Percentiles rank a stretch among this genome's conserved stretches.
These are phyloP conservation scores for Bubo bubo DNA, from an alignment of 2,113 vertebrate genomes.

Conservation along the genomic window DNA sequence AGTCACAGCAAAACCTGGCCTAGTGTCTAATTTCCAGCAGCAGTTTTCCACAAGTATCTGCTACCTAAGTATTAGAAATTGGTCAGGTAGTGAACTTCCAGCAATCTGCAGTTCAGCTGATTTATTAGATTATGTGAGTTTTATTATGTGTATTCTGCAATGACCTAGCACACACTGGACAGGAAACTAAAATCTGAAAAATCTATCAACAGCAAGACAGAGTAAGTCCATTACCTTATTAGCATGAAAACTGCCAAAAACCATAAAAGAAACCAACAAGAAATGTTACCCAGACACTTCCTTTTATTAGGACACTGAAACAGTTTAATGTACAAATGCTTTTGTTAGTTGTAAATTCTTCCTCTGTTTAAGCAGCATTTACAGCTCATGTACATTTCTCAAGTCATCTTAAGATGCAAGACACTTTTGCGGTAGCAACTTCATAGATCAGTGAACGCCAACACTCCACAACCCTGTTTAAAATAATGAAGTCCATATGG, in stretches of 20 bases:
- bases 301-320: constrained; percentile 41
- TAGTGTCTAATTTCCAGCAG: background rate
- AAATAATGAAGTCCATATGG: constrained; percentile 77
- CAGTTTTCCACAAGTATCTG: background rate
- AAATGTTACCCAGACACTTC: background rate
- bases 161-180: background rate
- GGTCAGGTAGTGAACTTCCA: background rate
- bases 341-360: constrained; percentile 23
- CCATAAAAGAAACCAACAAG: background rate
- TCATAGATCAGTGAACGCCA: constrained; percentile 38
- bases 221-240: background rate
- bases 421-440: constrained; percentile 18
- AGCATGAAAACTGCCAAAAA: background rate
- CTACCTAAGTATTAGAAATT: background rate
- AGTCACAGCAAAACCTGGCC: background rate
- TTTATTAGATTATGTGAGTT: background rate
- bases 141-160: background rate
- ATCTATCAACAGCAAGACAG: background rate
- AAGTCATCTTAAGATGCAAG: constrained; percentile 16
- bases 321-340: constrained; percentile 19
- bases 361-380: constrained; percentile 30
- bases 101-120: background rate
- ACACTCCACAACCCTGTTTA: constrained; percentile 49
- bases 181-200: background rate
- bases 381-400: constrained; percentile 25